phyloP scores from a whole-genome alignment of 2,888 invertebrate genomes.

The Coecobrya sp. region DNA sequence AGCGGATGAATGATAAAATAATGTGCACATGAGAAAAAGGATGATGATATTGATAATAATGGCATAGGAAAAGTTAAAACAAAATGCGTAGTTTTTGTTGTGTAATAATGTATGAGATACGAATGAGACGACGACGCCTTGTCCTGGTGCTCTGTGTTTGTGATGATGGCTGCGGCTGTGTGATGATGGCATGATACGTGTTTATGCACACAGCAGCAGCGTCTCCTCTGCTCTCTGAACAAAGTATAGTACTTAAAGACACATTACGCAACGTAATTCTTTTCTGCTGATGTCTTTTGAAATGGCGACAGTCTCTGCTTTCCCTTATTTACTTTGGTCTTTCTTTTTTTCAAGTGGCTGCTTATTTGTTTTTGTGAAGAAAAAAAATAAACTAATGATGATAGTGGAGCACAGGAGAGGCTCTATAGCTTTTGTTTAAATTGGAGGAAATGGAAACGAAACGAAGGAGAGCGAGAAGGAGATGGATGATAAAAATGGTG shows the following conservation, averaged over 20 bases:
- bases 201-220: neutral
- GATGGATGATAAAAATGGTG: slow-evolving; percentile 59
- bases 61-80: slow-evolving; percentile 23
- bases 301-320: slow-evolving; percentile 74
- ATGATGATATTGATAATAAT: slow-evolving; percentile 54
- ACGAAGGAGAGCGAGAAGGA: neutral
- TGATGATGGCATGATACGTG: too few relatives aligned
- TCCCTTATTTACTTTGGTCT: slow-evolving; percentile 63
- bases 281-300: slow-evolving; percentile 66
- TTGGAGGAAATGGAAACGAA: slow-evolving; percentile 38
- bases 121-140: slow-evolving; percentile 43
- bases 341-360: slow-evolving; percentile 16
- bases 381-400: slow-evolving; percentile 65
- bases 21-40: slow-evolving; percentile 14
- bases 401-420: slow-evolving; percentile 3
- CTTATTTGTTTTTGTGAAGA: slow-evolving; percentile 57
- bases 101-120: slow-evolving; percentile 43
- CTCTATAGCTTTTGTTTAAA: slow-evolving; percentile 45
- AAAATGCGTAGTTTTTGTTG: slow-evolving; percentile 1
- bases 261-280: slow-evolving; percentile 72
- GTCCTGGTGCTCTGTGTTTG: slow-evolving; percentile 3
- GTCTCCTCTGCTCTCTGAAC: slow-evolving; percentile 17
- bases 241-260: slow-evolving; percentile 46
- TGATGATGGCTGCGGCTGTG: slow-evolving; percentile 2
- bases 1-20: slow-evolving; percentile 49